Base-by-base conservation (phyloP, 2,113 vertebrate genomes). In the Merops nubicus region DNA sequence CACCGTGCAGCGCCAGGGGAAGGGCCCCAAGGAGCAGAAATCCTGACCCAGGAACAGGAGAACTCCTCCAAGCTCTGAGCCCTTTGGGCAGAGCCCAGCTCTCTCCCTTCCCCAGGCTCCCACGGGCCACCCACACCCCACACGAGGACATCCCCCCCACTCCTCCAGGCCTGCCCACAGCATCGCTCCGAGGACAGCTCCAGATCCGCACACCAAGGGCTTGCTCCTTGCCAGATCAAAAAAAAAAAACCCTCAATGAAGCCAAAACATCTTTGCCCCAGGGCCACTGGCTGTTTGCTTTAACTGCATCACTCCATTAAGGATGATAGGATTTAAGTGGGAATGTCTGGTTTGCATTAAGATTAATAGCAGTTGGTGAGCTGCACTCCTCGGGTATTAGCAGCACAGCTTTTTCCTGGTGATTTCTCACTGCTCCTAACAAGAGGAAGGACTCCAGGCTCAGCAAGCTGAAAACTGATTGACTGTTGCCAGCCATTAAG, bases 301-400 rank as follows among this genome's bases (percentile, higher is more conserved):
- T 91, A 90, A 86, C 94, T 88, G 72, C 73, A 85, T 68, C 86
- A 59, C 64, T 84, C 96, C 88, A 70, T 79, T 94, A 90, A 86
- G 75, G 85, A 83, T 38, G 78, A 85, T 88, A 62, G 8, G 17
- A 77, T 94, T 93, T 82, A 77, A 93, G 90, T 26, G 50, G 75
- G 89, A 45, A 38, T 68, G 91, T 79, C 95, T 96, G 85, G 20
- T 93, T 93, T 93, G 82, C 92, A 86, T 86, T 34, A 86, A 95
- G 92, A 97, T 96, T 84, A 92, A 94, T 84, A 68, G 96, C 78
- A 95, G 59, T 7, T 77, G 59, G 67, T 79, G 85, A 82, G 77
- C 54, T 85, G 54, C 69, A 56, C 63, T 96, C 90, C 88, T 86
- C 65, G 79, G 90, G 63, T 93, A 88, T 74, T 93, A 96, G 77